These are phyloP conservation scores for Otus scops DNA, from an alignment of 2,797 vertebrate genomes.

Conservation along the genomic window DNA sequence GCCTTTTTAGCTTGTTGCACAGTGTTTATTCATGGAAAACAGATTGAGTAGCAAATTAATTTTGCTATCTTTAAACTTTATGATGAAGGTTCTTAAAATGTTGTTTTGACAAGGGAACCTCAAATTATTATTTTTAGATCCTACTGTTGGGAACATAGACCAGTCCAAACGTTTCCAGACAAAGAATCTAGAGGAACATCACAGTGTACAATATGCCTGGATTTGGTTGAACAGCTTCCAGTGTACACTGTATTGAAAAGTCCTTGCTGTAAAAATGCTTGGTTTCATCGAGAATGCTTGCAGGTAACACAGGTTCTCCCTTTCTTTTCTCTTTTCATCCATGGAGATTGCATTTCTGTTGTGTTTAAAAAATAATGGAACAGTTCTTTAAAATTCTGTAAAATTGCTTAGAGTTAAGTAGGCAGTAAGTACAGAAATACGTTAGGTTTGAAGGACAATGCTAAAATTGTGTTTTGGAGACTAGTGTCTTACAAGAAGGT, in stretches of 20 bases:
- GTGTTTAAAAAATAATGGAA: neutral
- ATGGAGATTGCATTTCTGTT: neutral
- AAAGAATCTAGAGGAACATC: constrained; percentile 74
- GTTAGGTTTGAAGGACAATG: neutral
- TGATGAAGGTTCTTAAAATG: neutral
- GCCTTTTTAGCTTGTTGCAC: neutral
- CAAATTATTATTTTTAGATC: constrained; percentile 79
- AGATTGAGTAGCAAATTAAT: neutral
- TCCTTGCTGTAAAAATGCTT: constrained; percentile 91
- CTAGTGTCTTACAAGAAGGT: neutral
- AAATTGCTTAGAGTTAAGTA: neutral
- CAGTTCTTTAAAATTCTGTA: neutral
- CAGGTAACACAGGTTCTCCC: constrained; percentile 81
- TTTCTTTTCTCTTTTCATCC: neutral
- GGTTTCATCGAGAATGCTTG: constrained; percentile 95
- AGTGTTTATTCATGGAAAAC: neutral
- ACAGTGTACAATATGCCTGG: constrained; percentile 91
- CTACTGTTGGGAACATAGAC: constrained; percentile 88
- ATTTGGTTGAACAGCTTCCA: constrained; percentile 83
- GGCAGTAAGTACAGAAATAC: neutral
- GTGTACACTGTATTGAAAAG: constrained; percentile 84
- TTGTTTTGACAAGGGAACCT: neutral
- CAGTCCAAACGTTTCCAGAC: constrained; percentile 77
- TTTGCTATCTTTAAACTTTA: neutral
- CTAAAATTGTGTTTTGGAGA: neutral